phyloP scores from a whole-genome alignment of 2,797 vertebrate genomes.

The Rhabdophis nuchalis region DNA sequence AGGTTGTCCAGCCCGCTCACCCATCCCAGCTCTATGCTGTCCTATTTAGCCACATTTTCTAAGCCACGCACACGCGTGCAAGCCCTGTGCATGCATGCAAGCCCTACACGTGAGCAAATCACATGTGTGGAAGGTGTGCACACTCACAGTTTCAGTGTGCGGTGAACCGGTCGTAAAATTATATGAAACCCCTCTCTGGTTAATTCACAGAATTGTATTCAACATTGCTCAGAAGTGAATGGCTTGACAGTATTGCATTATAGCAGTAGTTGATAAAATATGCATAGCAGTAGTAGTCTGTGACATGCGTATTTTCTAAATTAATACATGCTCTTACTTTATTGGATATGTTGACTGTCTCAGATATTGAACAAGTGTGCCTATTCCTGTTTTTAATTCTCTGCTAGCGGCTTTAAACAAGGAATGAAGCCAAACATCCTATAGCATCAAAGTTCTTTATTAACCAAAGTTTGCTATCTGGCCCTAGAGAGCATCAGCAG shows the following conservation, averaged over 20 bases:
- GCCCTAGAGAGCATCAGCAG: conserved; percentile 9
- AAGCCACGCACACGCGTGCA: too few relatives aligned
- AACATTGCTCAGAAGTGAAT: not conserved
- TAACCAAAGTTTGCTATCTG: not conserved
- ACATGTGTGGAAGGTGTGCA: too few relatives aligned
- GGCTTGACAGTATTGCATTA: conserved; percentile 4
- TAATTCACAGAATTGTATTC: not conserved
- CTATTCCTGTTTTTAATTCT: not conserved
- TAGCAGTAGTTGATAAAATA: not conserved
- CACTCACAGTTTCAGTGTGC: too few relatives aligned
- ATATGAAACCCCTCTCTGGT: not conserved
- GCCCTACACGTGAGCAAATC: too few relatives aligned
- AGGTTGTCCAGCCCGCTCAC: too few relatives aligned
- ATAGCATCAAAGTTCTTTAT: not conserved
- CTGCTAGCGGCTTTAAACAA: not conserved
- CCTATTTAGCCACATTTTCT: too few relatives aligned
- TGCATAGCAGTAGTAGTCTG: not conserved
- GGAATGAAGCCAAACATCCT: not conserved
- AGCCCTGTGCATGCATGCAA: too few relatives aligned
- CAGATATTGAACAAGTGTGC: not conserved
- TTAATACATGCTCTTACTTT: not conserved
- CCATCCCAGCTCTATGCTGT: too few relatives aligned
- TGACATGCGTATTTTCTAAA: not conserved
- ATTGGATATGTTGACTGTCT: not conserved
- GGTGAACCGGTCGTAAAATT: too few relatives aligned